Base-by-base conservation (phyloP, 2,797 vertebrate genomes). In the Paramormyrops hopkinsi region DNA sequence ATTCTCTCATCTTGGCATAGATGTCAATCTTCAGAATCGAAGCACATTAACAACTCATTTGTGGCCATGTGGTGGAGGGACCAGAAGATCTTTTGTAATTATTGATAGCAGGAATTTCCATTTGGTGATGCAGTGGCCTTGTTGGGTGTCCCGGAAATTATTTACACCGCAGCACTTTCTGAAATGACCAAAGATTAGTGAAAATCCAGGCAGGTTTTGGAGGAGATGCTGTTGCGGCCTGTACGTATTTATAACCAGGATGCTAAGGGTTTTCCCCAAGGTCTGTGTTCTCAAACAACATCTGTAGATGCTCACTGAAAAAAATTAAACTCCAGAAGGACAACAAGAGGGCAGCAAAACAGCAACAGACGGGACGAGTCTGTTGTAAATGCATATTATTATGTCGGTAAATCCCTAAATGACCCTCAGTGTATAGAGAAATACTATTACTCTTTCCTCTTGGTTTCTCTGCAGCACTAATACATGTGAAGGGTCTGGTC, bases 371-470 rank as follows among this genome's bases (percentile, higher is more conserved):
- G 46, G 84, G 25, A 53, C 11, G 2, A 29, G 48, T 54, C 46
- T 86, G 84, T 11, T 51, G 50, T 82, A 86, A 88, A 88, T 88
- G 56, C 41, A 62, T 41, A 88, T 65, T 62, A 56, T 69, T 88
- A 62, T 62, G 76, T 82, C 2, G 8, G 76, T 82, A 82, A 82
- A 82, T 82, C 76, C 76, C 41, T 82, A 46, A 46, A 82, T 82
- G 50, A 53, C 50, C 22, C 11, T 54, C 48, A 29, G 29, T 17
- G 50, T 51, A 25, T 12, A 29, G 83, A 86, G 50, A 17, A 33
- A 59, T 56, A 56, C 46, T 79, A 4, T 37, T 12, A 37, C 37
- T 82, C 11, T n/a, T 6, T 53, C 53, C 17, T 22, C 33, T 17
- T 51, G 51, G 48, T 41, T 88, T 41, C 53, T 41, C 69, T 48